Base-by-base conservation (phyloP, 92 coral and sea anemone genomes). In the Virgularia gustaviana region DNA sequence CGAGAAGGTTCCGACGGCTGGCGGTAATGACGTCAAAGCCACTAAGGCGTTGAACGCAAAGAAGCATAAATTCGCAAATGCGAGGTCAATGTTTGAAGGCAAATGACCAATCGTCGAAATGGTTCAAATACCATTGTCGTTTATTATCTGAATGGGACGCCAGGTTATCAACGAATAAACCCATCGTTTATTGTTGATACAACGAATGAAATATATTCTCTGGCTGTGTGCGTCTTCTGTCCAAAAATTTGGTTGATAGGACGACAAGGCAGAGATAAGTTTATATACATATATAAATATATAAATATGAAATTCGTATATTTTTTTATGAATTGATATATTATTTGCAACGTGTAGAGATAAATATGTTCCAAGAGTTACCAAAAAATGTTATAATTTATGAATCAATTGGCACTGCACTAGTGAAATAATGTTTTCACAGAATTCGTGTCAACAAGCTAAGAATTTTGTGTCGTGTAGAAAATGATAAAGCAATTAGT, bases 21-120 rank as follows among this genome's bases (percentile, higher is more conserved):
- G 51, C 22, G 75, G 51, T 49, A 44, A 61, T 27, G 61, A 68
- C 75, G 20, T 51, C 23, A 59, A 61, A 47, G 51, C 51, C n/a
- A 29, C 75, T 29, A 30, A 42, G 43, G 19, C 75, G 16, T 33
- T 47, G 30, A 61, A 43, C 29, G 60, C 75, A 27, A 59, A 61
- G 9, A 68, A 49, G 61, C 47, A 68, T 22, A 68, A 68, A 23
- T 68, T 68, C 35, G 34, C 75, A 31, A 68, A 68, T 47, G 75
- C 51, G 8, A 34, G 75, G 18, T 68, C 75, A 68, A 68, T 68
- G 75, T 68, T 59, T 59, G 75, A 68, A 31, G 61, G 61, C 32
- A 68, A 68, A 68, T 68, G 51, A 52, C n/a, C n/a, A n/a, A n/a
- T n/a, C n/a, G n/a, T n/a, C n/a, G n/a, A n/a, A n/a, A n/a, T n/a